These are phyloP conservation scores for Delia radicum DNA, from an alignment of 1,140 invertebrate genomes.

Conservation along the genomic window DNA sequence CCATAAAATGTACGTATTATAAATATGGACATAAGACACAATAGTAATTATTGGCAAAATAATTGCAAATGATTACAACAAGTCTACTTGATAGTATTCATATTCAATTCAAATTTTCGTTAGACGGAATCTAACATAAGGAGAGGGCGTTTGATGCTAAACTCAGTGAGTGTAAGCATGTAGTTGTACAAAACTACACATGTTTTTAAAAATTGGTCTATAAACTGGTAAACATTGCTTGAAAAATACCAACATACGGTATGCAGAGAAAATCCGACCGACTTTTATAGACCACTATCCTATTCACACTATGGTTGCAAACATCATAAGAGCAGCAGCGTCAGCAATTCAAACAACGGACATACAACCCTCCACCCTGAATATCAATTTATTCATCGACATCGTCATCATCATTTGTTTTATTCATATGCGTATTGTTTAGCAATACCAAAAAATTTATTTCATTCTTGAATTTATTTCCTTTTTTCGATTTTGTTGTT, in stretches of 20 bases:
- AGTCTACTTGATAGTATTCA: not conserved
- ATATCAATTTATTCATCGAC: not conserved
- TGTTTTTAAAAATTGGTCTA: not conserved
- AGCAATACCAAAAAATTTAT: slow-evolving; percentile 6
- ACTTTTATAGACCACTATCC: not conserved
- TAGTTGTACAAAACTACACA: not conserved
- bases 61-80: slow-evolving; percentile 52
- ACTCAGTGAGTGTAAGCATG: not conserved
- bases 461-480: not conserved
- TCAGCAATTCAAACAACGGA: not conserved
- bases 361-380: not conserved
- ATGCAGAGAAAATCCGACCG: not conserved
- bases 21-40: slow-evolving; percentile 55
- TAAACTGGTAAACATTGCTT: not conserved
- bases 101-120: not conserved
- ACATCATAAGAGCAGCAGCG: slow-evolving; percentile 5
- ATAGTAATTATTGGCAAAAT: slow-evolving; percentile 57
- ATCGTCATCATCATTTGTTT: not conserved
- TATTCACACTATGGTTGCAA: not conserved
- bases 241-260: slow-evolving; percentile 11
- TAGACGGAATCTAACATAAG: slow-evolving; percentile 3
- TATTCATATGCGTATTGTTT: not conserved
- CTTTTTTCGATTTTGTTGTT: not conserved
- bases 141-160: slow-evolving; percentile 6
- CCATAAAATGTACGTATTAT: not conserved